Percentiles rank a stretch among this genome's conserved stretches.
Evolutionary conservation across 2,888 invertebrate species (phyloP).

Genomic region (Leptinotarsa juncta): DNA sequence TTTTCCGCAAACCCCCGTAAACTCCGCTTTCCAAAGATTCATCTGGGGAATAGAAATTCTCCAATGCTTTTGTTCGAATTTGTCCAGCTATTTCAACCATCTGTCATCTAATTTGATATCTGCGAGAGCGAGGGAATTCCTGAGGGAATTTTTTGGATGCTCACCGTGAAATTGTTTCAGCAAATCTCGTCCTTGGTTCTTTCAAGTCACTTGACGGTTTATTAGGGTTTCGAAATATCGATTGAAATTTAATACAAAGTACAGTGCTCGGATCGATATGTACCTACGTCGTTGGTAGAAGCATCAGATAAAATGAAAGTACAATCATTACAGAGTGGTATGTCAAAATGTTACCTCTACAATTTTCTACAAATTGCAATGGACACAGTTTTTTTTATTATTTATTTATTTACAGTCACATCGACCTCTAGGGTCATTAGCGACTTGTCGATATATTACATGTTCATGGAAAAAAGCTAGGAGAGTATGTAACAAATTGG

Average conservation of each 20-base stretch:
- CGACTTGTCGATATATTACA: too few relatives aligned
- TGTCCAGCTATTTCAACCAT: conserved; percentile 52
- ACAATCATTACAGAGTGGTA: too few relatives aligned
- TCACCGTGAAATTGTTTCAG: conserved; percentile 57
- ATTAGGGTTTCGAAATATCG: conserved; percentile 51
- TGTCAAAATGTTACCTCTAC: too few relatives aligned
- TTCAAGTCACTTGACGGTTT: conserved; percentile 53
- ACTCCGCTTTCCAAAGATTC: not conserved
- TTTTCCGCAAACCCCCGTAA: conserved; percentile 2
- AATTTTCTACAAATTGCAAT: too few relatives aligned
- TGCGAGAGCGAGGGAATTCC: conserved; percentile 39
- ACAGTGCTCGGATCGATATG: conserved; percentile 29
- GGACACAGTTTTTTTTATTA: too few relatives aligned
- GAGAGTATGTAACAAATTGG: too few relatives aligned
- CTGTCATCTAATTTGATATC: conserved; percentile 56
- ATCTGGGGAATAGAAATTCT: conserved; percentile 37
- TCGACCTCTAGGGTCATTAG: too few relatives aligned
- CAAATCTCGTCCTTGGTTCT: conserved; percentile 56
- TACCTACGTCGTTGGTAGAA: not conserved
- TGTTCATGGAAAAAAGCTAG: too few relatives aligned
- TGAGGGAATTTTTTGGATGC: conserved; percentile 38
- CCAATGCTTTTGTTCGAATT: conserved; percentile 40
- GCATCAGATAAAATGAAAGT: too few relatives aligned
- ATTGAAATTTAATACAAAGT: conserved; percentile 51
- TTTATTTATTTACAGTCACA: too few relatives aligned